Conservation (phyloP, 2,113 vertebrate species). For the Thunnus thynnus region DNA sequence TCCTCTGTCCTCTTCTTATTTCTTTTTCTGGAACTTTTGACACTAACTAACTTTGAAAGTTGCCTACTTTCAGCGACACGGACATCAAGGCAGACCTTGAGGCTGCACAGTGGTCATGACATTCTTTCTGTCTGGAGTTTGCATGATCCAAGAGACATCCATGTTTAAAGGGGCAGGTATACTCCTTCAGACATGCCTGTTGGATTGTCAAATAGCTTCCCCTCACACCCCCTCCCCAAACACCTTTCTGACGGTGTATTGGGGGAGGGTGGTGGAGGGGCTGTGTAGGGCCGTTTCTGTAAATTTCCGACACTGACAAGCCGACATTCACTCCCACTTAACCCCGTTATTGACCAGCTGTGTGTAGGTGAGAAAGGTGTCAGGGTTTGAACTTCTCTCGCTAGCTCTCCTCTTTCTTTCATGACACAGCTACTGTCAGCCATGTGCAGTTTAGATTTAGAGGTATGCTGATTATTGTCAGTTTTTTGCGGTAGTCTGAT, state of each 20-base stretch:
- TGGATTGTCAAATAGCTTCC: too few relatives aligned
- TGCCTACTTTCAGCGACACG: neutral
- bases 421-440: too few relatives aligned
- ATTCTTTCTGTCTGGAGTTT: neutral
- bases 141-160: too few relatives aligned
- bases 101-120: neutral
- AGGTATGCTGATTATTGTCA: neutral
- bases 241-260: too few relatives aligned
- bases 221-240: too few relatives aligned
- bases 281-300: too few relatives aligned
- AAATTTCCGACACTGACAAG: too few relatives aligned
- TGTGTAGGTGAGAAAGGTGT: neutral
- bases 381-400: neutral
- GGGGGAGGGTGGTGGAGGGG: too few relatives aligned
- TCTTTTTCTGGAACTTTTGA: constrained; percentile 11
- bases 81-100: neutral
- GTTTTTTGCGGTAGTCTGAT: neutral
- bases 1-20: neutral
- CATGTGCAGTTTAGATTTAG: neutral
- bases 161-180: too few relatives aligned
- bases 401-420: too few relatives aligned
- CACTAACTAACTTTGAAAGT: constrained; percentile 11
- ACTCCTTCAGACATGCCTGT: too few relatives aligned
- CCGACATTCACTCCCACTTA: too few relatives aligned
- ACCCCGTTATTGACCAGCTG: neutral